These are phyloP conservation scores for Escarpia spicata DNA, from an alignment of 2,888 invertebrate genomes.

Conservation along the genomic window DNA sequence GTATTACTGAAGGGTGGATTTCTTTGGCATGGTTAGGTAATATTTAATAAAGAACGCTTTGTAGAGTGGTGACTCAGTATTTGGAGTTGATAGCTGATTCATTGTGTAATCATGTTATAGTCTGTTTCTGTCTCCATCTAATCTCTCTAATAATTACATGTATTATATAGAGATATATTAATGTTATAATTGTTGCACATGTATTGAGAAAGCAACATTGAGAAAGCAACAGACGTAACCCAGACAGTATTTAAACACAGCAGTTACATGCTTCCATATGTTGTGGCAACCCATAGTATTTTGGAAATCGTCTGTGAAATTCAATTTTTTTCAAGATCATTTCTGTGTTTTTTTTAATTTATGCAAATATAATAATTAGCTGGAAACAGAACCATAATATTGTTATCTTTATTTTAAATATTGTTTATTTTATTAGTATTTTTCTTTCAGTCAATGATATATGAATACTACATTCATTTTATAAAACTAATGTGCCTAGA, in stretches of 20 bases:
- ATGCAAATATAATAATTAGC: background rate
- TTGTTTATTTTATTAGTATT: too few species aligned
- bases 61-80: background rate
- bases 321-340: background rate
- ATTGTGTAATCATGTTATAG: background rate
- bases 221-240: background rate
- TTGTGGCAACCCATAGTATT: background rate
- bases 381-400: background rate
- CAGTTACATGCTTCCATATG: background rate
- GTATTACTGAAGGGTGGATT: background rate
- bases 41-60: background rate
- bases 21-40: background rate
- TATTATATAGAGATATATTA: too few species aligned
- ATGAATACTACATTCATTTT: too few species aligned
- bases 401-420: background rate
- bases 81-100: background rate
- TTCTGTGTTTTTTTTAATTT: background rate
- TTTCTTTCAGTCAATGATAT: too few species aligned
- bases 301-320: background rate
- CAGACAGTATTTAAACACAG: background rate
- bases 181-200: too few species aligned
- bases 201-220: background rate
- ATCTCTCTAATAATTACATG: too few species aligned
- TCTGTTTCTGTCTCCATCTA: too few species aligned
- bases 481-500: too few species aligned